Evolutionary conservation across 1,140 invertebrate species (phyloP), one percentile per base, ranked within the genome.

Genomic region (Meloidogyne floridensis): DNA sequence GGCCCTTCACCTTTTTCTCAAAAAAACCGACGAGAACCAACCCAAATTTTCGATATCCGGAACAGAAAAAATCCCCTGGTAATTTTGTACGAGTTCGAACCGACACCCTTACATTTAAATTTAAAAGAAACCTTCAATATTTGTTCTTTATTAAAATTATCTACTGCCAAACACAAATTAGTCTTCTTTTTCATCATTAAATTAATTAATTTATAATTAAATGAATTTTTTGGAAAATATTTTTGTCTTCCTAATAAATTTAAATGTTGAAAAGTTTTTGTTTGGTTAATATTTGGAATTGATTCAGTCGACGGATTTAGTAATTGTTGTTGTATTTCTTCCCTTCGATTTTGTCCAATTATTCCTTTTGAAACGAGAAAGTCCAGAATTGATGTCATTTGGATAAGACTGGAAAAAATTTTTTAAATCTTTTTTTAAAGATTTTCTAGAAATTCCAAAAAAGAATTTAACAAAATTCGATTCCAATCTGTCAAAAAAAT

Each of bases 381-480:
- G 15, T 87, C 86, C 74, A 91, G 81, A 20, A 91, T 84, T 18
- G 88, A 82, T 18, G 86, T 87, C 81, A 91, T 84, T 6, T 87
- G 88, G 20, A 90, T 88, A 42, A 91, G 85, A 85, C 91, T 91
- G 82, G 71, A 84, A 70, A 79, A 11, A 70, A 13, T 7, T 73
- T 10, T 43, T 7, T 0, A 83, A 9, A 72, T 1, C 83, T 18
- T 1, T 81, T 47, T 53, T 70, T 15, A 56, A 32, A 53, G 72
- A 10, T 0, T 32, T 76, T 76, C 18, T 47, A 47, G 4, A 76
- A 47, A 13, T 15, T n/a, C 54, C 75, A 20, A 76, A 13, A 47
- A 11, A 76, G 6, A 10, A 11, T 56, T 43, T 80, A 2, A 69
- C 77, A 78, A 78, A 78, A 72, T 10, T 51, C 7, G 11, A 54